A percentile compares a stretch with the other conserved stretches of the same genome.
These are phyloP conservation scores for Heterodera carotae DNA, from an alignment of 1,140 invertebrate genomes.

Conservation along the genomic window DNA sequence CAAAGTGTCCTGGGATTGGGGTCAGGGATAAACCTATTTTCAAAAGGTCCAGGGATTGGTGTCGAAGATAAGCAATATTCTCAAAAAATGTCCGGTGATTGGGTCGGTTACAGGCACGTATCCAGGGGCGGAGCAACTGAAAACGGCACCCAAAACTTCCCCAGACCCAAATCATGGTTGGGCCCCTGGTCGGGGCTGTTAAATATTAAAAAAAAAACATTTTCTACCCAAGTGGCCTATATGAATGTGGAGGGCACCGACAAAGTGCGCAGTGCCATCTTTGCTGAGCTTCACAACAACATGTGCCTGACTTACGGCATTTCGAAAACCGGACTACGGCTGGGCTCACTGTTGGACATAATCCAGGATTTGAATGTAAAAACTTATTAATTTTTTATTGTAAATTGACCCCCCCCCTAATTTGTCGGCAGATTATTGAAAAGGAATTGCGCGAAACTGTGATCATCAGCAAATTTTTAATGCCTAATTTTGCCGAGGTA, in stretches of 20 bases:
- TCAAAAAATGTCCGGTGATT: too few species aligned
- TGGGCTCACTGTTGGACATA: conserved; percentile 45
- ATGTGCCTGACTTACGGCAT: conserved; percentile 51
- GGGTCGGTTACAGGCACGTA: not conserved
- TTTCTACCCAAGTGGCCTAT: conserved; percentile 33
- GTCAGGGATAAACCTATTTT: too few species aligned
- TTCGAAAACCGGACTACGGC: conserved; percentile 40
- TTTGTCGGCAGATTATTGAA: conserved; percentile 47
- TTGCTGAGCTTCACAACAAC: conserved; percentile 48
- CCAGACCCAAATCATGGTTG: too few species aligned
- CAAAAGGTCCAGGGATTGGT: too few species aligned
- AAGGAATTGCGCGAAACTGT: conserved; percentile 52
- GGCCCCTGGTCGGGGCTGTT: too few species aligned
- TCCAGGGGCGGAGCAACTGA: too few species aligned
- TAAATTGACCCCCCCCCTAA: not conserved
- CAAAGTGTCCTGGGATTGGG: too few species aligned
- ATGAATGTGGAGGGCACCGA: conserved; percentile 39
- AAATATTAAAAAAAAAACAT: too few species aligned
- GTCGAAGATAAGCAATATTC: too few species aligned
- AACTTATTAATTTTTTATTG: conserved; percentile 11
- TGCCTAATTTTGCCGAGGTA: conserved; percentile 48
- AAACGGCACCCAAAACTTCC: too few species aligned
- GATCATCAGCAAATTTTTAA: conserved; percentile 52
- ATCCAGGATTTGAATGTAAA: conserved; percentile 52
- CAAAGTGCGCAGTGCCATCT: conserved; percentile 47